These are phyloP conservation scores for Podarcis raffonei DNA, from an alignment of 2,113 vertebrate species.

Conservation along the genomic window DNA sequence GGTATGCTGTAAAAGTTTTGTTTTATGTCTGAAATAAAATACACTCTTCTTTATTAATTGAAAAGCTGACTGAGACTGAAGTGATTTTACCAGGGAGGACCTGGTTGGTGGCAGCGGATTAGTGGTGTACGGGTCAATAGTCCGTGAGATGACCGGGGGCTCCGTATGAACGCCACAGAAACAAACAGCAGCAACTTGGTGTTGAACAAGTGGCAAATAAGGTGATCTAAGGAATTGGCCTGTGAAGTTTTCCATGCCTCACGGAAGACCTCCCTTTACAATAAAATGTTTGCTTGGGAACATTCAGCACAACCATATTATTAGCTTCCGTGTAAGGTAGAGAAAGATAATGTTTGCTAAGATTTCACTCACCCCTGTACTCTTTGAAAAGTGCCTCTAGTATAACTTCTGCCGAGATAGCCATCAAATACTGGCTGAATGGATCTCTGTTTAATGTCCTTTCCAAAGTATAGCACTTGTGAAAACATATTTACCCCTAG, in stretches of 20 bases:
- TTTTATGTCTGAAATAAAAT: too few relatives aligned
- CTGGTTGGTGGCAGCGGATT: too few relatives aligned
- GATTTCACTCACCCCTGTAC: background rate
- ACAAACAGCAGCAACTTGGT: background rate
- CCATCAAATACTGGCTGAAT: constrained; percentile 21
- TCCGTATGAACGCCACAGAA: background rate
- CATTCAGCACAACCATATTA: constrained; percentile 15
- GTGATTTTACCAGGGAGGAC: too few relatives aligned
- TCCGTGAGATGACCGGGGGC: too few relatives aligned
- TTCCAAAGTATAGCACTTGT: background rate
- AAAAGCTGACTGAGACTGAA: too few relatives aligned
- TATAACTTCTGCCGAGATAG: constrained; percentile 29
- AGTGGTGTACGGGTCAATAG: too few relatives aligned
- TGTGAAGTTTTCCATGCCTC: constrained; percentile 2
- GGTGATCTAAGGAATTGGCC: constrained; percentile 10
- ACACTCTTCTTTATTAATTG: too few relatives aligned
- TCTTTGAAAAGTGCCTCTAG: constrained; percentile 22
- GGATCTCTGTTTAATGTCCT: constrained; percentile 23
- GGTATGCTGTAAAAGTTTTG: too few relatives aligned
- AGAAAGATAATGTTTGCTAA: constrained; percentile 13
- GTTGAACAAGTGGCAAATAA: constrained; percentile 4
- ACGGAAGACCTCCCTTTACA: background rate
- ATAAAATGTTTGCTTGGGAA: background rate
- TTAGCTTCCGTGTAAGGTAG: constrained; percentile 10
- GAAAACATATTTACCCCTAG: constrained; percentile 20